Evolutionary conservation across 2,113 vertebrate species (phyloP).

Genomic region (Lampris megalopsis): DNA sequence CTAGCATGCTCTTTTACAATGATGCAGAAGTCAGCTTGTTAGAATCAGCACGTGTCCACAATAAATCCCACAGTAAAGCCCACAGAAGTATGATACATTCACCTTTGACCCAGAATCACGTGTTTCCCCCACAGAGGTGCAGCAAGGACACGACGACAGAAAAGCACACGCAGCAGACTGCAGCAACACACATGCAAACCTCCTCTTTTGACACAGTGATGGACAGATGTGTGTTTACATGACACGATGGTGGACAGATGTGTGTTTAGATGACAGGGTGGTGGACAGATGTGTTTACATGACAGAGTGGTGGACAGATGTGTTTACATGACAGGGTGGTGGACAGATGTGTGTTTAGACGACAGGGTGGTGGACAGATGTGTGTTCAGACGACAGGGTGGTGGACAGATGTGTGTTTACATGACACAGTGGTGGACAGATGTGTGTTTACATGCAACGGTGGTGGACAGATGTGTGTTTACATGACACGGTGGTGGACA

Average conservation of each 20-base stretch:
- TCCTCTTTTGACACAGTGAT: slow-evolving; percentile 28
- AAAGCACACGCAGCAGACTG: slow-evolving; percentile 59
- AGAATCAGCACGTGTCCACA: slow-evolving; percentile 68
- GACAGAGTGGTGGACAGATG: not conserved
- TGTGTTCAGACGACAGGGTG: not conserved
- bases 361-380: not conserved
- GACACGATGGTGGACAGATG: too few species aligned
- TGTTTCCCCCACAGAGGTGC: slow-evolving; percentile 40
- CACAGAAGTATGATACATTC: slow-evolving; percentile 69
- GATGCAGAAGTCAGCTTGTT: slow-evolving; percentile 23
- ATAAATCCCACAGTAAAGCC: slow-evolving; percentile 56
- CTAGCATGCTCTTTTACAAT: slow-evolving; percentile 85
- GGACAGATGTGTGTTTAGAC: not conserved
- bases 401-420: not conserved
- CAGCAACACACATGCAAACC: slow-evolving; percentile 77
- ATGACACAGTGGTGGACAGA: slow-evolving; percentile 24
- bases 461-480: slow-evolving; percentile 5
- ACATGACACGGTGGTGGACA: slow-evolving; percentile 33
- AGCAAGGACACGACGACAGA: slow-evolving; percentile 55
- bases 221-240: not conserved
- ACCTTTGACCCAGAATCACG: slow-evolving; percentile 63
- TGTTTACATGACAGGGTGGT: not conserved
- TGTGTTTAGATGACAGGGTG: too few species aligned
- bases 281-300: too few species aligned
- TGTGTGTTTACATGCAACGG: not conserved